Evolutionary conservation across 2,888 invertebrate species (phyloP).

Genomic region (Pterobdella sp.): DNA sequence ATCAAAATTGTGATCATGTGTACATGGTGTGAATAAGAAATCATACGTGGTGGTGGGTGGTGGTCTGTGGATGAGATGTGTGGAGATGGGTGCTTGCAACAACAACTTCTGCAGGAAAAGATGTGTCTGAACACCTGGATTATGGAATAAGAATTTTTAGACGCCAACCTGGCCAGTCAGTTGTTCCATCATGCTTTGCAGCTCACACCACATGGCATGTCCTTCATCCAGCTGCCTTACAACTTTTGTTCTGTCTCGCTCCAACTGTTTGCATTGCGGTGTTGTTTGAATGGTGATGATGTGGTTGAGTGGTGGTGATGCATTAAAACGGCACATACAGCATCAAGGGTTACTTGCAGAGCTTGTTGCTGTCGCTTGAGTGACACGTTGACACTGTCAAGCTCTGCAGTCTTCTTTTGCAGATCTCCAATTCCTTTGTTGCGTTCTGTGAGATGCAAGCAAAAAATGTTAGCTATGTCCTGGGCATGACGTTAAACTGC

Average conservation of each 20-base stretch:
- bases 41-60: no score
- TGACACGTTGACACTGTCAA: neutral
- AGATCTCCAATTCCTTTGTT: constrained; percentile 5
- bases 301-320: neutral
- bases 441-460: constrained; percentile 7
- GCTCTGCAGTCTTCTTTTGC: neutral
- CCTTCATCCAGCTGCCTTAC: neutral
- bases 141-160: neutral
- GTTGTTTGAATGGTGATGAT: no score
- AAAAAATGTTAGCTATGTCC: no score
- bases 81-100: no score
- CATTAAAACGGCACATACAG: neutral
- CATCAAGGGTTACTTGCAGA: neutral
- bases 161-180: neutral
- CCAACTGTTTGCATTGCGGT: no score
- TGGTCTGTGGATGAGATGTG: neutral
- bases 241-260: neutral
- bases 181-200: neutral
- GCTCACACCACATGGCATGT: neutral
- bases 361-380: neutral
- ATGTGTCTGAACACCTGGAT: neutral
- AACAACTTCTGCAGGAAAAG: no score
- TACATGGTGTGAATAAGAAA: neutral
- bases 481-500: no score
- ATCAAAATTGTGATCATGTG: neutral